phyloP scores from a whole-genome alignment of 2,888 invertebrate species.

The Subacronicta megacephala region DNA sequence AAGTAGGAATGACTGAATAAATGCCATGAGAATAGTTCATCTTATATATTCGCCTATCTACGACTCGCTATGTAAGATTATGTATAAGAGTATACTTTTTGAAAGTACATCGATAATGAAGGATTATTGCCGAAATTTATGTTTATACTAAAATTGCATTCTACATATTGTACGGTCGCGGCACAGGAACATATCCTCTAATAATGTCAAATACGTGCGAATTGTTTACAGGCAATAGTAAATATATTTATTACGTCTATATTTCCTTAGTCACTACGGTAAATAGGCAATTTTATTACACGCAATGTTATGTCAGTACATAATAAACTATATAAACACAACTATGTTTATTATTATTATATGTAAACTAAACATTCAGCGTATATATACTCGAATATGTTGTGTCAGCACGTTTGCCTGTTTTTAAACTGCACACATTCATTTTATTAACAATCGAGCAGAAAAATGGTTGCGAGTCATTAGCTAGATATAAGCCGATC shows the following conservation, averaged over 20 bases:
- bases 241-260: constrained; percentile 53
- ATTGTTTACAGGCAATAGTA: constrained; percentile 36
- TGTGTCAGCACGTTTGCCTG: background rate
- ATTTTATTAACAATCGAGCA: background rate
- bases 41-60: constrained; percentile 35
- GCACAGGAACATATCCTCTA: constrained; percentile 6
- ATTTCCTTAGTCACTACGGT: constrained; percentile 45
- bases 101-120: constrained; percentile 8
- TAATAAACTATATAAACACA: constrained; percentile 79
- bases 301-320: constrained; percentile 59
- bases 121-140: background rate
- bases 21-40: constrained; percentile 67
- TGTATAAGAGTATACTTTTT: constrained; percentile 17
- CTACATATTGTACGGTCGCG: background rate
- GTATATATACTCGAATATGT: constrained; percentile 40
- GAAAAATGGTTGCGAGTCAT: background rate
- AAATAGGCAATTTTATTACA: constrained; percentile 64
- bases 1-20: constrained; percentile 80
- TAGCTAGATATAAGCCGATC: background rate
- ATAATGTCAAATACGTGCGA: constrained; percentile 27
- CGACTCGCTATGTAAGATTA: constrained; percentile 32
- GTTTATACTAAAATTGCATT: constrained; percentile 6
- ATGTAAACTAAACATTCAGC: constrained; percentile 59
- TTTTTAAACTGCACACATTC: background rate
- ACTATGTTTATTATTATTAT: constrained; percentile 69